These are phyloP conservation scores for Oreortyx pictus DNA, from an alignment of 2,797 vertebrate species.

Conservation along the genomic window DNA sequence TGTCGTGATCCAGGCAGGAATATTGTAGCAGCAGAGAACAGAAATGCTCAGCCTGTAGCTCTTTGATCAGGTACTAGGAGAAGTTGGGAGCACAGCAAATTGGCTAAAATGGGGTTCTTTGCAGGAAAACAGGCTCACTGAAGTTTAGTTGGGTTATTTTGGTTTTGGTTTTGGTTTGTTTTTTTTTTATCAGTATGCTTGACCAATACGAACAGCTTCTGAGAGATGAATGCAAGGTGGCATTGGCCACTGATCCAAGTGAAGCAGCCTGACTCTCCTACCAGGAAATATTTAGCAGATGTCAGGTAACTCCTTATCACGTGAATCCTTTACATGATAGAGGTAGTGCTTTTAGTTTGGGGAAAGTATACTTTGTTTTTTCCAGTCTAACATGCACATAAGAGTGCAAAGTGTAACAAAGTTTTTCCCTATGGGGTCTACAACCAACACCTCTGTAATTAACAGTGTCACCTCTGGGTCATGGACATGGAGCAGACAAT, in stretches of 20 bases:
- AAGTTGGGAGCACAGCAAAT: background rate
- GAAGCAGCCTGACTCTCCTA: background rate
- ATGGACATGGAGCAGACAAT: accelerated
- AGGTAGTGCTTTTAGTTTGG: background rate
- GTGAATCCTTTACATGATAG: background rate
- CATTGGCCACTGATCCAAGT: background rate
- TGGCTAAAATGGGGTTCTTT: background rate
- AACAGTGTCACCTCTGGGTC: background rate
- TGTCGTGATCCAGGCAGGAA: background rate
- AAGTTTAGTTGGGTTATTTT: background rate
- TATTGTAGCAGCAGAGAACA: background rate
- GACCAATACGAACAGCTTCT: background rate
- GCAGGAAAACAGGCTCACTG: background rate
- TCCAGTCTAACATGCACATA: background rate
- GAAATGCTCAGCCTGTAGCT: background rate
- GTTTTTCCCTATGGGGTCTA: background rate
- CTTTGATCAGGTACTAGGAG: background rate
- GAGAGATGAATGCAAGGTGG: background rate
- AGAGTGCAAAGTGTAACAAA: background rate
- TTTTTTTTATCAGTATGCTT: background rate
- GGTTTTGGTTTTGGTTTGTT: no score
- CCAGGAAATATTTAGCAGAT: background rate
- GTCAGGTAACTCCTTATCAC: background rate
- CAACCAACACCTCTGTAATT: background rate
- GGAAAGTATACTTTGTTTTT: background rate